Percentiles rank a stretch among this genome's conserved stretches.
Evolutionary conservation across 2,888 invertebrate genomes (phyloP).

Genomic region (Agonopterix alstromeriana): DNA sequence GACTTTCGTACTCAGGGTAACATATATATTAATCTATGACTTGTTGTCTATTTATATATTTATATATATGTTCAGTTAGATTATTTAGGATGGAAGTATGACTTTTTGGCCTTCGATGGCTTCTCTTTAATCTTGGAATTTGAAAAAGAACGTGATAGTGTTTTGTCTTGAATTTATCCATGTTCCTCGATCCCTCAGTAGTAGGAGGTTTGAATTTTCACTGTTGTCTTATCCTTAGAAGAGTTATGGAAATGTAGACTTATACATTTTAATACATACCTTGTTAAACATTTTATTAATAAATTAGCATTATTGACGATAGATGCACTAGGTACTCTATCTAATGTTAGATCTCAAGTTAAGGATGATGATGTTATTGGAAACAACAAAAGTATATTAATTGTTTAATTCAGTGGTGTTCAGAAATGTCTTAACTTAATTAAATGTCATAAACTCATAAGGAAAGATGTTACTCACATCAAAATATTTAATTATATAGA

Average conservation of each 20-base stretch:
- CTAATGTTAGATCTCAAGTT: slow-evolving; percentile 23
- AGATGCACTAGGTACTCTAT: slow-evolving; percentile 44
- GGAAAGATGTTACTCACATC: too few relatives aligned
- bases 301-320: slow-evolving; percentile 48
- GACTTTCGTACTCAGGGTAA: slow-evolving; percentile 72
- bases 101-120: slow-evolving; percentile 62
- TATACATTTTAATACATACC: slow-evolving; percentile 35
- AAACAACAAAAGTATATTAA: not conserved
- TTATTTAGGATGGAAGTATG: slow-evolving; percentile 47
- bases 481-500: too few relatives aligned
- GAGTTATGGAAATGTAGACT: slow-evolving; percentile 39
- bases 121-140: slow-evolving; percentile 12
- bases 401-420: too few relatives aligned
- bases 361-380: slow-evolving; percentile 3
- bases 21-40: slow-evolving; percentile 37
- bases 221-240: slow-evolving; percentile 46
- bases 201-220: slow-evolving; percentile 25
- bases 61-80: slow-evolving; percentile 35
- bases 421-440: too few relatives aligned
- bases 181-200: slow-evolving; percentile 27
- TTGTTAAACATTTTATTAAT: slow-evolving; percentile 54
- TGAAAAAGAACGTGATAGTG: not conserved
- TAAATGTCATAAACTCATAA: too few relatives aligned
- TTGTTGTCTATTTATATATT: slow-evolving; percentile 50
- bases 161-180: slow-evolving; percentile 17